Evolutionary conservation across 2,888 invertebrate genomes (phyloP).

Genomic region (Strigamia maritima): DNA sequence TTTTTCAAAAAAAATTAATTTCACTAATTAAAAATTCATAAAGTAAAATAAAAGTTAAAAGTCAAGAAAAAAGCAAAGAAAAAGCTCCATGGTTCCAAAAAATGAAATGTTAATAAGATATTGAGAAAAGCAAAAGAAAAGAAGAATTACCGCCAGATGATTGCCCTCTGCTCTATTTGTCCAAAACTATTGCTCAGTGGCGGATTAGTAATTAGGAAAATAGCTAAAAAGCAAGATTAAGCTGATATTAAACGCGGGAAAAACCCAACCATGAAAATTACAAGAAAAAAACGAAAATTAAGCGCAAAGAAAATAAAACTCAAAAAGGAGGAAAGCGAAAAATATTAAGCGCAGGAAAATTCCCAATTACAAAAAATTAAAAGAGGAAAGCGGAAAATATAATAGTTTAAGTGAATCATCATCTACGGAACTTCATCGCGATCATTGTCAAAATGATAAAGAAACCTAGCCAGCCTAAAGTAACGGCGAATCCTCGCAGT

Average conservation of each 20-base stretch:
- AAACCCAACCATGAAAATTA: too few relatives aligned
- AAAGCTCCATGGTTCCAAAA: background rate
- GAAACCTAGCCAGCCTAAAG: conserved; percentile 50
- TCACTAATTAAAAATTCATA: background rate
- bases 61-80: background rate
- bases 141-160: background rate
- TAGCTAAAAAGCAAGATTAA: background rate
- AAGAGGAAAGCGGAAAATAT: background rate
- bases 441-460: conserved; percentile 46
- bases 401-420: background rate
- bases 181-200: background rate
- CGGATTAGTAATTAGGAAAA: background rate
- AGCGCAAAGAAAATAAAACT: too few relatives aligned
- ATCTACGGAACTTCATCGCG: background rate
- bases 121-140: background rate
- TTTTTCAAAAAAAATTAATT: background rate
- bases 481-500: conserved; percentile 63
- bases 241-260: too few relatives aligned
- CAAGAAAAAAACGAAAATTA: too few relatives aligned
- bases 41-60: background rate
- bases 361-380: background rate
- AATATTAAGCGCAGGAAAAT: background rate
- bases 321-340: background rate
- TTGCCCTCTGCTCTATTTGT: background rate
- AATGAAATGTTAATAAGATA: background rate